A percentile compares a stretch with the other conserved stretches of the same genome.
phyloP scores from a whole-genome alignment of 1,140 invertebrate genomes.

The Apis laboriosa region DNA sequence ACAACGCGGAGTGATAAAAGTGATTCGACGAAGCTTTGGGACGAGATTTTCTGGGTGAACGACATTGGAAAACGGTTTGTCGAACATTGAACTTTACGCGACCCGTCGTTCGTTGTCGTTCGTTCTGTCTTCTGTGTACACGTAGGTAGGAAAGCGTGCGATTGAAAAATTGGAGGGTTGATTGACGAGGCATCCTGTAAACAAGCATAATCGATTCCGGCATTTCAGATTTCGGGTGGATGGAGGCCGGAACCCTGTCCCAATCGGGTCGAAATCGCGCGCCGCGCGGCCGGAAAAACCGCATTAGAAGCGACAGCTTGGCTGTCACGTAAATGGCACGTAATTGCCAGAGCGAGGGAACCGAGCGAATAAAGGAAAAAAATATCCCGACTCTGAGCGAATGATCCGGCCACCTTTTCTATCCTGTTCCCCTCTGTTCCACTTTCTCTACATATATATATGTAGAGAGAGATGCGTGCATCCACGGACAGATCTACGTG shows the following conservation, averaged over 20 bases:
- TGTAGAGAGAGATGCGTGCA: neutral
- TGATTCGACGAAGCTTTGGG: too few species aligned
- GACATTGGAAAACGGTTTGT: too few species aligned
- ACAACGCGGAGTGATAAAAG: too few species aligned
- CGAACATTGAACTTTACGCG: too few species aligned
- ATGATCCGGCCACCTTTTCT: conserved; percentile 26
- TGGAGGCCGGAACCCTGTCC: neutral
- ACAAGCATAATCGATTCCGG: conserved; percentile 33
- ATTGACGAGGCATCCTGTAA: conserved; percentile 14
- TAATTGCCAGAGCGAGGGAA: conserved; percentile 49
- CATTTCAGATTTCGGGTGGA: neutral
- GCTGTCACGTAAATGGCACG: conserved; percentile 55
- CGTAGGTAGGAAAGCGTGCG: neutral
- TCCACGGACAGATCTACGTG: neutral
- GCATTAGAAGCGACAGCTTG: conserved; percentile 20
- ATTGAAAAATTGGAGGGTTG: neutral
- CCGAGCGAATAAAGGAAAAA: conserved; percentile 29
- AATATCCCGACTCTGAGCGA: conserved; percentile 28
- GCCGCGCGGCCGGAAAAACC: neutral
- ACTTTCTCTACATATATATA: neutral
- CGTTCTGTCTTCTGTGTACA: too few species aligned
- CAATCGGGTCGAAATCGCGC: conserved; percentile 31
- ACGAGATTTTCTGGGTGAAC: too few species aligned
- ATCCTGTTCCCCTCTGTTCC: neutral
- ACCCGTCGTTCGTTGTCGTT: too few species aligned